Base-by-base conservation (phyloP, 2,797 vertebrate species). In the Borostomias antarcticus region DNA sequence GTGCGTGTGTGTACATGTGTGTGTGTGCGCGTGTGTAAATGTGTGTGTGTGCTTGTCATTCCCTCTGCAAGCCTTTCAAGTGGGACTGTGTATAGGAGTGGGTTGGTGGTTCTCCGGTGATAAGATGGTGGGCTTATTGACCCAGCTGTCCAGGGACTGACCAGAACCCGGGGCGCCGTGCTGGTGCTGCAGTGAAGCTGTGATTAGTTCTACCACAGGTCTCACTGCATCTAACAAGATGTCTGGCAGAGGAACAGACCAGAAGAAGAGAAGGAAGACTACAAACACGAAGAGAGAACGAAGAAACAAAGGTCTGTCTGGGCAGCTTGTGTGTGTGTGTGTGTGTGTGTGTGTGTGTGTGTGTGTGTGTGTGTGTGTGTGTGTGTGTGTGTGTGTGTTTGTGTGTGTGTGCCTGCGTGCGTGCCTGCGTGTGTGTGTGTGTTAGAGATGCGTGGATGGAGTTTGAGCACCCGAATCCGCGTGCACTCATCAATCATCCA, bases 281-380 rank as follows among this genome's bases (percentile, higher is more conserved):
- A 17, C 17, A 28, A 32, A 29, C 7, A n/a, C 8, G 21, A 6
- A 19, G 65, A 60, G 45, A 63, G 62, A 2, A 30, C 37, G 56
- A 40, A 51, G 50, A 52, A 68, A 47, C 54, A 74, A 50, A 21
- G 54, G 47, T 40, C 77, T 84, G 81, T 82, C 63, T 75, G 75
- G 82, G 29, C 17, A 19, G n/a, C 30, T 9, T 3, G 30, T 21
- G 5, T 33, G 4, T 21, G 8, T 32, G 56, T 35, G n/a, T 19
- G 32, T 21, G 7, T 58, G 29, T 35, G 11, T 58, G 29, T 35
- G 11, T 48, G 17, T 48, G 6, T 19, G 2, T 26, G 19, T 13
- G 19, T 23, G 21, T 2, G 50, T 52, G 23, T 2, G 53, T 32
- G 26, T n/a, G 25, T 29, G 9, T 9, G 6, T 15, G 17, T 30